These are phyloP conservation scores for Helicolenus hilgendorfi DNA, from an alignment of 2,797 vertebrate genomes.

Conservation along the genomic window DNA sequence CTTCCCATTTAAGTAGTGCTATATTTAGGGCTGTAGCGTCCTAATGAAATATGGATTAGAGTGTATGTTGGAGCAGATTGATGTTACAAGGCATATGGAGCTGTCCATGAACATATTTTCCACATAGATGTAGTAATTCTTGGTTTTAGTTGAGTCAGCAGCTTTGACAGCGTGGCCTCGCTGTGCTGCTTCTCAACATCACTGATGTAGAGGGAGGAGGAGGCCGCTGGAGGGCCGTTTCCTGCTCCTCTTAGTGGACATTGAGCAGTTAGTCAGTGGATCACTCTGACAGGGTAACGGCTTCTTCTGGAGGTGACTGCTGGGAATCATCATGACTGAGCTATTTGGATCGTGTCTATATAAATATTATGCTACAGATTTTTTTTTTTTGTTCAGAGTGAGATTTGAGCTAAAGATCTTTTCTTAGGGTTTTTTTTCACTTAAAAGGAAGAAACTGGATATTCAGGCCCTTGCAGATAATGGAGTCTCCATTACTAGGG, in stretches of 20 bases:
- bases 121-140: not conserved
- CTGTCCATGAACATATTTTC: not conserved
- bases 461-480: not conserved
- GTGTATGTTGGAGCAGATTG: not conserved
- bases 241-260: not conserved
- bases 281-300: slow-evolving; percentile 42
- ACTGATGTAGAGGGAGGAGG: not conserved
- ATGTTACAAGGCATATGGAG: not conserved
- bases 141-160: not conserved
- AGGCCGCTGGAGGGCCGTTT: not conserved
- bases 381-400: not conserved
- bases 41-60: not conserved
- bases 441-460: not conserved
- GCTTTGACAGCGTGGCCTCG: not conserved
- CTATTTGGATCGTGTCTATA: not conserved
- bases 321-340: not conserved
- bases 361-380: not conserved
- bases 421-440: not conserved
- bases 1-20: not conserved
- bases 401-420: not conserved
- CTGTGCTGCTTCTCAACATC: not conserved
- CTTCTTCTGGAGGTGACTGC: slow-evolving; percentile 9
- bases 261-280: slow-evolving; percentile 48
- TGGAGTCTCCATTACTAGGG: not conserved
- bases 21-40: not conserved